phyloP scores from a whole-genome alignment of 2,113 vertebrate species.

The Eurystomus gularis region DNA sequence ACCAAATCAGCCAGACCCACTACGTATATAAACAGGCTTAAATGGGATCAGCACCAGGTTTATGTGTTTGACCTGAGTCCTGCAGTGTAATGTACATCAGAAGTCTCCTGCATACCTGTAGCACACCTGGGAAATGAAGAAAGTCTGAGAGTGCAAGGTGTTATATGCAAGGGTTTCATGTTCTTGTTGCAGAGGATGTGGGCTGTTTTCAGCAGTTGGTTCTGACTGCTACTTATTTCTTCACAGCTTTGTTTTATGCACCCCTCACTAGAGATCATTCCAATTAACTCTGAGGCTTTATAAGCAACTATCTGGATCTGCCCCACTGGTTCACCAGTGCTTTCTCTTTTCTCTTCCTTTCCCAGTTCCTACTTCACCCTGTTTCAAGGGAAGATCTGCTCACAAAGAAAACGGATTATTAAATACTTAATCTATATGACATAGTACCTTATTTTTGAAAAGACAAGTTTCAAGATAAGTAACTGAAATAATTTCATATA shows the following conservation, averaged over 20 bases:
- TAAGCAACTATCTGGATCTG: background rate
- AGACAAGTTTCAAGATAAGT: background rate
- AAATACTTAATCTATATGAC: background rate
- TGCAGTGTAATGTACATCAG: background rate
- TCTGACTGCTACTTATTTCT: background rate
- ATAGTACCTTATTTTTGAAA: background rate
- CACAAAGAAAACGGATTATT: background rate
- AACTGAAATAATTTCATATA: background rate
- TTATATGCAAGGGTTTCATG: background rate
- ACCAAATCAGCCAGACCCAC: no score
- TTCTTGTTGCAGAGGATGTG: background rate
- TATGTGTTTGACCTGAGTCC: background rate
- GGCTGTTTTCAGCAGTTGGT: fast-evolving
- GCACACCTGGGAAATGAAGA: background rate
- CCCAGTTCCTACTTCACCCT: background rate
- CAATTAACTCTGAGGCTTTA: background rate
- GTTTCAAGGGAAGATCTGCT: background rate
- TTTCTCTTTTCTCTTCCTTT: background rate
- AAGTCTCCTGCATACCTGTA: fast-evolving
- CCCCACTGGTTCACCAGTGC: background rate
- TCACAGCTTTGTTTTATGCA: background rate
- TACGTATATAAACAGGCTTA: no score
- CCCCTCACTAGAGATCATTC: background rate
- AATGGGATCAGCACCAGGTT: background rate
- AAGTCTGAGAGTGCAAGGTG: fast-evolving